Conservation (phyloP, 2,113 vertebrate genomes). For the Fulmarus glacialis region DNA sequence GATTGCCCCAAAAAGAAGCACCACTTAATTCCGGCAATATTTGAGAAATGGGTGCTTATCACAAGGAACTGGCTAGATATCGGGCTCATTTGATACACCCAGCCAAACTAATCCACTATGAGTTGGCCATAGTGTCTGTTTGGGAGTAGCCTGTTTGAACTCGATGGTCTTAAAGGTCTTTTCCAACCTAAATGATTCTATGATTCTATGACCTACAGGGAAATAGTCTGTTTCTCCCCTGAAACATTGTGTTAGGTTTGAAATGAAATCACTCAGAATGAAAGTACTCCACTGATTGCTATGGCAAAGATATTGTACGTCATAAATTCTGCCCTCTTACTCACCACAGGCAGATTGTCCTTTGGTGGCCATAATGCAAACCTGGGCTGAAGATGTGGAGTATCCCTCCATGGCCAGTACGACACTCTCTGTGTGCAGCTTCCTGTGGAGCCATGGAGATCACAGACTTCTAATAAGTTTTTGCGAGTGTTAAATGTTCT, state of each 20-base stretch:
- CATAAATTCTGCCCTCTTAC: neutral
- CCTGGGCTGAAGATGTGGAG: neutral
- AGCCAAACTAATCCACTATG: neutral
- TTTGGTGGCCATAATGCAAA: neutral
- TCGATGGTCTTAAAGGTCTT: neutral
- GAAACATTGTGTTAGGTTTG: neutral
- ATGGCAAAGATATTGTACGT: neutral
- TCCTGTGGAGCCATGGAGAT: neutral
- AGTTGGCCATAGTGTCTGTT: neutral
- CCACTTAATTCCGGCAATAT: neutral
- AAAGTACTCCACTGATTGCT: neutral
- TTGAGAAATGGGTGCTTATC: neutral
- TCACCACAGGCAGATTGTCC: neutral
- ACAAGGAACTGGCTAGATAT: neutral
- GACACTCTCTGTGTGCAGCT: neutral
- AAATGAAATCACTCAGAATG: neutral
- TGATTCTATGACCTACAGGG: neutral
- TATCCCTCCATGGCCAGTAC: neutral
- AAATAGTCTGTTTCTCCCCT: neutral
- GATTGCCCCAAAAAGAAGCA: neutral
- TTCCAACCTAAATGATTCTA: neutral
- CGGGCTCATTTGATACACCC: neutral
- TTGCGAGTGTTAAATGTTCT: neutral
- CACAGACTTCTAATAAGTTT: neutral
- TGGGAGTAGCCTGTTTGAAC: neutral